Base-by-base conservation (phyloP, 2,888 invertebrate species). In the Empis livida region DNA sequence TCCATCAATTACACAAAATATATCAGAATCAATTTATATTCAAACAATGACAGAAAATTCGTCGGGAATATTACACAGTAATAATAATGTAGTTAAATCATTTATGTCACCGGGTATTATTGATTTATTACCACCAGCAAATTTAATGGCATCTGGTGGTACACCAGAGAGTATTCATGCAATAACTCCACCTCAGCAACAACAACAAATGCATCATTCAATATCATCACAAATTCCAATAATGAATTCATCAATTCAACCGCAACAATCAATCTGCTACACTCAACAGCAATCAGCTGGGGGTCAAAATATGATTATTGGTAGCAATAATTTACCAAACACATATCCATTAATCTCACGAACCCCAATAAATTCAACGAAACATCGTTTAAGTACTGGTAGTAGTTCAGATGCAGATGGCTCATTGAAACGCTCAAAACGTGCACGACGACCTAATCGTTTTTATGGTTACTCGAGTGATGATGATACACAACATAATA, bases 401-500 rank as follows among this genome's bases (percentile, higher is more conserved):
- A 69, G 68, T 53, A 70, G 73, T 38, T 72, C 73, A 10, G 73
- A 73, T 52, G 64, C 68, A 9, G 83, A 84, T 57, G 79, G 68
- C 15, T 60, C 66, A 2, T 52, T 70, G 10, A 84, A 81, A 60
- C 73, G 88, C 35, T 89, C 89, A 1, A 88, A 89, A 66, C 76
- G 89, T 50, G 76, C 85, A 57, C 71, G 89, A 38, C 81, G 88
- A 27, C 89, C 87, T 0, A 89, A 89, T 60, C 84, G 82, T 60
- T 90, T 90, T 63, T 90, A 89, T 61, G 90, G 89, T 0, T 89
- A 89, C 62, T 85, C 88, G 1, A 88, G 88, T 62, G 89, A 88
- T 56, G 89, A 89, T 57, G 89, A 41, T 14, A n/a, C n/a, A 6
- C 41, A 41, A n/a, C 20, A 23, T 14, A 10, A 2, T 23, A 8